These are phyloP conservation scores for Athene noctua DNA, from an alignment of 2,113 vertebrate species.

Conservation along the genomic window DNA sequence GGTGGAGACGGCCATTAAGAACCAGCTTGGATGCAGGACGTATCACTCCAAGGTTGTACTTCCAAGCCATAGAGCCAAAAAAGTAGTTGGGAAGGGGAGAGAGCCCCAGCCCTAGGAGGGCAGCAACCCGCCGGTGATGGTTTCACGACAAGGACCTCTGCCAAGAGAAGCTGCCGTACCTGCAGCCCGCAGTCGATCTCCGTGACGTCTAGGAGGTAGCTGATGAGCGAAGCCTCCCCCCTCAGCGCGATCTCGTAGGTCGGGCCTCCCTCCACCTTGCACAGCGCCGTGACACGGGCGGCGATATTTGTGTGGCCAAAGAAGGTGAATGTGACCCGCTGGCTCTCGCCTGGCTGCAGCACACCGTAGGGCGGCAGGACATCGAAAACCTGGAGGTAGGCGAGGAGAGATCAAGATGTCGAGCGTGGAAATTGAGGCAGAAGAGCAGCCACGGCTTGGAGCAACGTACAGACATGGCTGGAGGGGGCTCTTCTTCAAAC, in stretches of 20 bases:
- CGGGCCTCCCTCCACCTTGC: constrained; percentile 84
- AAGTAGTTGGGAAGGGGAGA: background rate
- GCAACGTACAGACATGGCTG: fast-evolving
- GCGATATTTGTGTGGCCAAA: constrained; percentile 74
- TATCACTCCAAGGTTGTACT: background rate
- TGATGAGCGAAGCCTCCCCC: constrained; percentile 80
- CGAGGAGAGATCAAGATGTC: fast-evolving
- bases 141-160: background rate
- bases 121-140: fast-evolving
- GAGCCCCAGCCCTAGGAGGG: background rate
- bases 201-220: constrained; percentile 73
- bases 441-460: background rate
- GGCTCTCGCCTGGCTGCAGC: constrained; percentile 76
- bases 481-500: background rate
- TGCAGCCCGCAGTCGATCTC: constrained; percentile 79
- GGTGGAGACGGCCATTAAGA: background rate
- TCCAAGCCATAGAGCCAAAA: background rate
- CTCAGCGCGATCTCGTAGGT: constrained; percentile 77
- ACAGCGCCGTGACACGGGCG: constrained; percentile 70
- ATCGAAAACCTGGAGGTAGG: constrained; percentile 80
- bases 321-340: constrained; percentile 79
- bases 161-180: constrained; percentile 63
- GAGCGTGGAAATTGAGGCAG: background rate
- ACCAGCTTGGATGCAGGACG: background rate
- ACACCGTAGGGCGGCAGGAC: constrained; percentile 77